Base-by-base conservation (phyloP, 2,888 invertebrate genomes). In the Polymixis lichenea region DNA sequence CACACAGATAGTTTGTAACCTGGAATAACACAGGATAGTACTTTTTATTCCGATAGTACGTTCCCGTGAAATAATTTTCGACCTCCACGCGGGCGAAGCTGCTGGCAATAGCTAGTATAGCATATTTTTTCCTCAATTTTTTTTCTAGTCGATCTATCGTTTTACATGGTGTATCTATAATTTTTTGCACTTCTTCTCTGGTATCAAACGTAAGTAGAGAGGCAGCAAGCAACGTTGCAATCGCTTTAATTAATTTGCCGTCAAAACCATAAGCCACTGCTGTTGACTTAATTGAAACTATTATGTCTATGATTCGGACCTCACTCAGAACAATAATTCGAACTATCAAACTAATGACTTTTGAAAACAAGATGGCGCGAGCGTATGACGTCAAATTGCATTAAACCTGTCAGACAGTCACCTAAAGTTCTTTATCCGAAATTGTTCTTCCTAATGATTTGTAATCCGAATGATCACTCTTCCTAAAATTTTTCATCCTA, bases 361-460 rank as follows among this genome's bases (percentile, higher is more conserved):
- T 69, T 69, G 8, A 28, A 72, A 46, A 70, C n/a, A 73, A 70
- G 56, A 58, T 25, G 46, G 46, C 49, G 56, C 8, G 3, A 13
- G 17, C 22, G 53, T 28, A 28, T 68, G 68, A n/a, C 19, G n/a
- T 46, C 15, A 32, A 38, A 43, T 51, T 73, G 58, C 38, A 60
- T 58, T 17, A 53, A 22, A 60, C 22, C 51, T 75, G 61, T 61
- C 75, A 62, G 13, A 62, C 15, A n/a, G n/a, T n/a, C n/a, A n/a
- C n/a, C n/a, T n/a, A n/a, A n/a, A n/a, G n/a, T n/a, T n/a, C n/a
- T n/a, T n/a, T n/a, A n/a, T n/a, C n/a, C n/a, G n/a, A n/a, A n/a
- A n/a, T n/a, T n/a, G n/a, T n/a, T n/a, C n/a, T n/a, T n/a, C n/a
- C n/a, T n/a, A n/a, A n/a, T n/a, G n/a, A n/a, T n/a, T n/a, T n/a